A percentile compares a stretch with the other conserved stretches of the same genome.
phyloP scores from a whole-genome alignment of 1,140 invertebrate species.

The Diorhabda elongata region DNA sequence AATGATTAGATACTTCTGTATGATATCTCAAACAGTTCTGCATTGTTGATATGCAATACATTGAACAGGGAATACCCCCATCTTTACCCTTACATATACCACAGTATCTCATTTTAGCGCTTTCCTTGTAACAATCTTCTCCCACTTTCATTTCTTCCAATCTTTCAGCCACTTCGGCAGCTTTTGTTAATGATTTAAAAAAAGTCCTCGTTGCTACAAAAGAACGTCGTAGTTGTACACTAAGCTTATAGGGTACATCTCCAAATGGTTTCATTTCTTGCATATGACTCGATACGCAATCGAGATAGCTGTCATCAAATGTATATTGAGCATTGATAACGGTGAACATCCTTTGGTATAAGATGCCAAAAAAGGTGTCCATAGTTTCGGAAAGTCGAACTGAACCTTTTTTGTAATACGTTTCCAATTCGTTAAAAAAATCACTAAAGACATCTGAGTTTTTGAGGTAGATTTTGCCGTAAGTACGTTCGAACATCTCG shows the following conservation, averaged over 20 bases:
- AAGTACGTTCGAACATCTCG: conserved; percentile 91
- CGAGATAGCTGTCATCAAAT: conserved; percentile 77
- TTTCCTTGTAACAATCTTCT: conserved; percentile 69
- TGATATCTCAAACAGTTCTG: conserved; percentile 83
- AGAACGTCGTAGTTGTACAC: conserved; percentile 81
- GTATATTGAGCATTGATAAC: conserved; percentile 87
- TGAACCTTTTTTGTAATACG: conserved; percentile 80
- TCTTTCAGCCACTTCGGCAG: conserved; percentile 76
- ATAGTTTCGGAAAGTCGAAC: conserved; percentile 80
- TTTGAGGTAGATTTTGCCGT: conserved; percentile 91
- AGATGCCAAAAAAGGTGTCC: conserved; percentile 87
- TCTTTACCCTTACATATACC: conserved; percentile 70
- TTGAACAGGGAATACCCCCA: conserved; percentile 72
- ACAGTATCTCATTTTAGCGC: conserved; percentile 84
- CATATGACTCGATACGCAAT: conserved; percentile 87
- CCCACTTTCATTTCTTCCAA: conserved; percentile 72
- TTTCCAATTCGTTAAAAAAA: conserved; percentile 85
- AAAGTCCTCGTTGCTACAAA: conserved; percentile 93
- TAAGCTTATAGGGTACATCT: conserved; percentile 87
- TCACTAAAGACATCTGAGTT: conserved; percentile 90
- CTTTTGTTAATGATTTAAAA: conserved; percentile 79
- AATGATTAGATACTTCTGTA: conserved; percentile 76
- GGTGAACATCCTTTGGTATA: conserved; percentile 95
- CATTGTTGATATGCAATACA: conserved; percentile 87
- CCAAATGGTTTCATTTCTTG: conserved; percentile 89